A percentile compares a stretch with the other conserved stretches of the same genome.
Evolutionary conservation across 2,888 invertebrate species (phyloP).

Genomic region (Liopterus haemorrhoidalis): DNA sequence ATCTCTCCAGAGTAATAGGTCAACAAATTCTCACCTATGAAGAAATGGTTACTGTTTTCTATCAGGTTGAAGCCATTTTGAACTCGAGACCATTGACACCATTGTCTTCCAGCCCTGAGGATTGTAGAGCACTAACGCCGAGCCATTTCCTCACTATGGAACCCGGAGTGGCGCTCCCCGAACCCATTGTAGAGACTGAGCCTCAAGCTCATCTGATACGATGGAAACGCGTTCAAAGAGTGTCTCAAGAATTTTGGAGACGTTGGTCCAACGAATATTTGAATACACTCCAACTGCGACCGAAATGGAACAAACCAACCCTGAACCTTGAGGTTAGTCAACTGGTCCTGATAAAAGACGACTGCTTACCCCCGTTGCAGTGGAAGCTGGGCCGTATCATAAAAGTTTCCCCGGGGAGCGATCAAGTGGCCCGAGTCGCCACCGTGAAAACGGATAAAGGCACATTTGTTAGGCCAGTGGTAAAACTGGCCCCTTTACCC

Average conservation of each 20-base stretch:
- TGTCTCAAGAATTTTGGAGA: background rate
- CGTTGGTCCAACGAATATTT: constrained; percentile 1
- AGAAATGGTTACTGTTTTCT: too few species aligned
- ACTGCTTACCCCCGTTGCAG: background rate
- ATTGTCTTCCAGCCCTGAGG: too few species aligned
- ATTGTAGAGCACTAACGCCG: too few species aligned
- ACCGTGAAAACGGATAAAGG: background rate
- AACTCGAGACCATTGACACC: too few species aligned
- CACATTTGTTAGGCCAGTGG: background rate
- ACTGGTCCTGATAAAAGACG: background rate
- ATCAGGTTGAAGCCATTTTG: too few species aligned
- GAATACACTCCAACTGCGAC: background rate
- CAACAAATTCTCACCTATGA: too few species aligned
- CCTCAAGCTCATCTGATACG: background rate
- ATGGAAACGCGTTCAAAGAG: background rate
- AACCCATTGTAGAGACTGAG: too few species aligned
- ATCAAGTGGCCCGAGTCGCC: background rate
- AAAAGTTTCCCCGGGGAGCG: background rate
- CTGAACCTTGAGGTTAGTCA: background rate
- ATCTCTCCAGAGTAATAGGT: too few species aligned
- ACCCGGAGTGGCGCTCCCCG: too few species aligned
- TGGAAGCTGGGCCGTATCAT: constrained; percentile 2
- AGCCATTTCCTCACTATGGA: too few species aligned
- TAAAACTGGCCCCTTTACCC: background rate
- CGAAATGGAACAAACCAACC: background rate